Base-by-base conservation (phyloP, 1,140 invertebrate species). In the Reticulitermes speratus region DNA sequence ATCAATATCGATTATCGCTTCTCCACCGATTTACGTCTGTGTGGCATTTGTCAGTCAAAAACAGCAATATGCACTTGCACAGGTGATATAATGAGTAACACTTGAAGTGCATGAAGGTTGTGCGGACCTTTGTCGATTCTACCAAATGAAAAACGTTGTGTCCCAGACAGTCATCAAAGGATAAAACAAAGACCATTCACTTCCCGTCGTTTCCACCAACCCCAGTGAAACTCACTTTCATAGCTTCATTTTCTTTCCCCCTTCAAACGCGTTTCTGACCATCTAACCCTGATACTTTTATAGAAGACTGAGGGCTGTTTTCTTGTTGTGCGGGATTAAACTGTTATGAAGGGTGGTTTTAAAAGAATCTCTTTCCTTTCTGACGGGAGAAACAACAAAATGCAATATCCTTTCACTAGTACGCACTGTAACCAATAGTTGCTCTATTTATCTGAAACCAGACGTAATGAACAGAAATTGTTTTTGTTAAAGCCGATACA, bases 301-400 rank as follows among this genome's bases (percentile, higher is more conserved):
- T 75, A 30, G n/a, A 8, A 75, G 25, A 14, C 5, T 30, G 7
- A 2, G n/a, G 25, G 65, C 9, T 30, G 52, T 75, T 75, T 30
- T 75, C 65, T 30, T 75, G 25, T 25, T 75, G 25, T 30, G 8
- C n/a, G 25, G n/a, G 65, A 75, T 75, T 75, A 75, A 75, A 30
- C n/a, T 75, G 65, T 75, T 75, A 75, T 75, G 25, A 75, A 75
- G 65, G n/a, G 65, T 14, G 65, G 65, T 75, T n/a, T 75, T 75
- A 65, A 55, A 75, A 75, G 65, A 75, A 75, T 75, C 25, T 30
- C 65, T 75, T 30, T 75, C 65, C 65, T 30, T 14, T 75, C 65
- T 75, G 65, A n/a, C 2, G 65, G 12, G 65, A 75, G 65, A 25
- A 75, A 75, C 65, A 75, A 30, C 65, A 75, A 30, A 75, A 75